A percentile compares a stretch with the other conserved stretches of the same genome.
phyloP scores from a whole-genome alignment of 2,113 vertebrate species.

The Petaurus breviceps region DNA sequence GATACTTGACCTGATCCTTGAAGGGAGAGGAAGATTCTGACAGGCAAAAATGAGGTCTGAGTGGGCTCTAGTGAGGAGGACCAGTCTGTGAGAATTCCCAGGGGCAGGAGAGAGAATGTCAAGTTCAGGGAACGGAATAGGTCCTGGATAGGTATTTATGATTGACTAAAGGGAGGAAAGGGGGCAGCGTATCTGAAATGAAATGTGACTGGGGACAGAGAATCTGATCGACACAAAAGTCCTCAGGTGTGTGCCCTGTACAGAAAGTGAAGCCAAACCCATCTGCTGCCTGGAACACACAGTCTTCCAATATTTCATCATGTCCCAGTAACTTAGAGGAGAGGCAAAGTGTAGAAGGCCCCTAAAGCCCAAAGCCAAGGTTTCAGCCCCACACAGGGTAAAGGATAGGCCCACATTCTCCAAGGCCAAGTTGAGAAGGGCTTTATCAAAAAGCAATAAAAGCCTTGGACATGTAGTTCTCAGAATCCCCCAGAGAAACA shows the following conservation, averaged over 20 bases:
- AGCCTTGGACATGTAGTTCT: not conserved
- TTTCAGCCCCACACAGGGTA: not conserved
- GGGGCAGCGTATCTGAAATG: not conserved
- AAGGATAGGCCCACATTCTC: not conserved
- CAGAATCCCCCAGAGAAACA: not conserved
- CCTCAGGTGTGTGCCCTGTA: not conserved
- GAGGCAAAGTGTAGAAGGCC: not conserved
- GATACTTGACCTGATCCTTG: not conserved
- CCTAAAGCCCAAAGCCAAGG: not conserved
- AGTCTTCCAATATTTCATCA: not conserved
- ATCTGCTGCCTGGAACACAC: not conserved
- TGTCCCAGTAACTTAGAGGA: not conserved
- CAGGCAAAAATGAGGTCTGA: not conserved
- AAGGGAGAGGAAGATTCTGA: not conserved
- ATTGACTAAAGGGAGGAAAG: not conserved
- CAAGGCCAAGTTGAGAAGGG: not conserved
- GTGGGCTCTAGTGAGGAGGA: not conserved
- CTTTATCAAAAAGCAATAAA: not conserved
- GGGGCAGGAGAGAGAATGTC: not conserved
- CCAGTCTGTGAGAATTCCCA: not conserved
- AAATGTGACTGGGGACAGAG: not conserved
- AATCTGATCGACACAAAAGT: not conserved
- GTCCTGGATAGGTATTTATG: not conserved
- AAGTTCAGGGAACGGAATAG: not conserved
- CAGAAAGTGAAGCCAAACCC: not conserved